phyloP scores from a whole-genome alignment of 2,888 invertebrate genomes.

The Callyntrura sp. region DNA sequence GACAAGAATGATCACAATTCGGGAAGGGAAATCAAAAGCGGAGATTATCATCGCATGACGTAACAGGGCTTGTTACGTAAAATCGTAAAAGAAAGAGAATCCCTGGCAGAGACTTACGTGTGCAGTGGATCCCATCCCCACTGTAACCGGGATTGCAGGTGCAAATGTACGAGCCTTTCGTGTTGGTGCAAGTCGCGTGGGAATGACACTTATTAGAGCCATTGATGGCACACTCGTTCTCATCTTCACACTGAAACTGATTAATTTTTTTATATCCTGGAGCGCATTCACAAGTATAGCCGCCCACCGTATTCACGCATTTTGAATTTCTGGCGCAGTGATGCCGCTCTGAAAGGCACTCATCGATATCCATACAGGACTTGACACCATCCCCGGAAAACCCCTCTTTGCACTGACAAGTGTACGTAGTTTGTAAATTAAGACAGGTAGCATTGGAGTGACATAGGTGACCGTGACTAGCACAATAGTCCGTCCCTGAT shows the following conservation, averaged over 20 bases:
- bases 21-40: neutral
- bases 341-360: conserved; percentile 93
- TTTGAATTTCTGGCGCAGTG: conserved; percentile 94
- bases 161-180: conserved; percentile 93
- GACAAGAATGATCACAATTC: conserved; percentile 1
- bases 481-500: conserved; percentile 94
- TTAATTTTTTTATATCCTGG: conserved; percentile 91
- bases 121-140: conserved; percentile 92
- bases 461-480: conserved; percentile 92
- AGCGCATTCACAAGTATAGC: conserved; percentile 94
- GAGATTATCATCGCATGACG: neutral
- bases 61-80: neutral
- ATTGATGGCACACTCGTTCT: conserved; percentile 91
- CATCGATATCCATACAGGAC: conserved; percentile 91
- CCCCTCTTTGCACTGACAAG: conserved; percentile 96
- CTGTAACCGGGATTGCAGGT: conserved; percentile 90
- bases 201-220: conserved; percentile 90
- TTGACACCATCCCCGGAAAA: conserved; percentile 94
- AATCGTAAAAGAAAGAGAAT: neutral
- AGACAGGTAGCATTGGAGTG: conserved; percentile 96
- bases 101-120: conserved; percentile 88
- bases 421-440: conserved; percentile 95
- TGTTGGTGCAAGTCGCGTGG: conserved; percentile 92
- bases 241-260: conserved; percentile 89
- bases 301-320: conserved; percentile 93